These are phyloP conservation scores for Mormyrus proboscirostris DNA, from an alignment of 2,797 vertebrate species.

Conservation along the genomic window DNA sequence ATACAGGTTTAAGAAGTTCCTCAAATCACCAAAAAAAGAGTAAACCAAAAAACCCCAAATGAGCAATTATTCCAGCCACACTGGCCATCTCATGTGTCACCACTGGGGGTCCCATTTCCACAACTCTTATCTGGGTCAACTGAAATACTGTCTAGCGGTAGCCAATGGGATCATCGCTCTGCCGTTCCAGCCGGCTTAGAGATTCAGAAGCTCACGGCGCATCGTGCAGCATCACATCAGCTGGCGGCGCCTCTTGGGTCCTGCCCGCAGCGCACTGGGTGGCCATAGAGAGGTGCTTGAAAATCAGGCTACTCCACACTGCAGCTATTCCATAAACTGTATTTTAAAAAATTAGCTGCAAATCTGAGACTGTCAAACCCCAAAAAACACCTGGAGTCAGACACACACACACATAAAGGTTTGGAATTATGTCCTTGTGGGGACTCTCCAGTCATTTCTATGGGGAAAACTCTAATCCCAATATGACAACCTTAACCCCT, in stretches of 20 bases:
- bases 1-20: neutral
- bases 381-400: neutral
- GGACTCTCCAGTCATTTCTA: too few species aligned
- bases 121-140: conserved; percentile 39
- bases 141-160: conserved; percentile 43
- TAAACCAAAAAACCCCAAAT: neutral
- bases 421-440: too few species aligned
- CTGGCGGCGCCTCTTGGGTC: conserved; percentile 21
- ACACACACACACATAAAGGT: neutral
- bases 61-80: conserved; percentile 1
- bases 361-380: neutral
- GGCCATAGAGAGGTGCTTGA: neutral
- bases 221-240: conserved; percentile 60
- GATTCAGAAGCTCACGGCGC: conserved; percentile 42
- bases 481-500: too few species aligned
- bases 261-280: neutral
- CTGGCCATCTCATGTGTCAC: conserved; percentile 18
- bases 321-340: neutral
- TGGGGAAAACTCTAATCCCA: too few species aligned
- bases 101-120: conserved; percentile 41
- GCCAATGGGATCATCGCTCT: conserved; percentile 51
- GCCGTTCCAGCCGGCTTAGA: conserved; percentile 41
- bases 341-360: neutral
- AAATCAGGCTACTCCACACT: neutral
- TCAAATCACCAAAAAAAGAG: neutral